These are phyloP conservation scores for Okapia johnstoni DNA, from an alignment of 2,113 vertebrate species.

Conservation along the genomic window DNA sequence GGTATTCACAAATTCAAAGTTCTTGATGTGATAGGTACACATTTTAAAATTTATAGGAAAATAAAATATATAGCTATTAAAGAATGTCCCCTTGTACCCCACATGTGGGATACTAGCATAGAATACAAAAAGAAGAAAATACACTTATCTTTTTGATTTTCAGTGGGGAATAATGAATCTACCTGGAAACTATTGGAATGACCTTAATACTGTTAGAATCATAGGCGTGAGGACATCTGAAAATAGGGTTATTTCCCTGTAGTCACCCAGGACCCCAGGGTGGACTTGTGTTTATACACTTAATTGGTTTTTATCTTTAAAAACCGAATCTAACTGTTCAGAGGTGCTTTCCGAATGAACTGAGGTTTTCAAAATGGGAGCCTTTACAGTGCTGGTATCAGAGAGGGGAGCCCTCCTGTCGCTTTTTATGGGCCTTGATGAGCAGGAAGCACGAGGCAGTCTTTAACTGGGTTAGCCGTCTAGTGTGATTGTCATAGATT, in stretches of 20 bases:
- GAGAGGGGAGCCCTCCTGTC: not conserved
- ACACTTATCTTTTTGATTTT: not conserved
- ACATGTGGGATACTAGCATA: not conserved
- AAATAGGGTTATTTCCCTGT: not conserved
- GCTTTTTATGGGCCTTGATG: not conserved
- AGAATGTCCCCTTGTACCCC: not conserved
- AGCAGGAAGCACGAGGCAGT: not conserved
- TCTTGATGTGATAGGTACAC: not conserved
- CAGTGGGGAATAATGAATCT: not conserved
- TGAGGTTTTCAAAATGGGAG: not conserved
- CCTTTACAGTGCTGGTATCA: not conserved
- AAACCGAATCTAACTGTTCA: not conserved
- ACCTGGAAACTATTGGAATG: not conserved
- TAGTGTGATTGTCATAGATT: not conserved
- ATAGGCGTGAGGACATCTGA: not conserved
- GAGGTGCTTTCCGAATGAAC: not conserved
- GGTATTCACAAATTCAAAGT: not conserved
- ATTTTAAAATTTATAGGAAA: not conserved
- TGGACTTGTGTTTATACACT: not conserved
- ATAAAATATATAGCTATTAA: conserved; percentile 30
- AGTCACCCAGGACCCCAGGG: not conserved
- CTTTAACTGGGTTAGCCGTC: not conserved
- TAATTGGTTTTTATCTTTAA: conserved; percentile 15
- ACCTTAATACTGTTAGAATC: not conserved
- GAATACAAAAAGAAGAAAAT: not conserved